A percentile compares a stretch with the other conserved stretches of the same genome.
These are phyloP conservation scores for Tyto alba DNA, from an alignment of 2,113 vertebrate genomes.

Conservation along the genomic window DNA sequence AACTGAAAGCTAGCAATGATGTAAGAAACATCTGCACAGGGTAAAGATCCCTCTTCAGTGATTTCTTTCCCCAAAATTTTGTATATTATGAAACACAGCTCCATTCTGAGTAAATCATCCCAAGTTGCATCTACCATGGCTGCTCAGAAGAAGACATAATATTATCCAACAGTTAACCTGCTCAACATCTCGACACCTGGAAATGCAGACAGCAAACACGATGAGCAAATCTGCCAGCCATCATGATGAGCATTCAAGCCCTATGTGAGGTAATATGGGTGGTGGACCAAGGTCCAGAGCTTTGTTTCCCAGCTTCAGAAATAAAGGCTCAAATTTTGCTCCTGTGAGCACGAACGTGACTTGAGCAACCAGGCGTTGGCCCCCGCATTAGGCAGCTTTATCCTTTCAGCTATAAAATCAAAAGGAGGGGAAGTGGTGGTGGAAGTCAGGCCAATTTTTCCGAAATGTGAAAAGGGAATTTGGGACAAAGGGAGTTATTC, in stretches of 20 bases:
- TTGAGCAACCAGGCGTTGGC: not conserved
- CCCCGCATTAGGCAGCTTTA: not conserved
- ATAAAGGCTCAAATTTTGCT: not conserved
- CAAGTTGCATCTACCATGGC: not conserved
- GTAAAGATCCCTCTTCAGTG: not conserved
- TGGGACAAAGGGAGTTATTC: not conserved
- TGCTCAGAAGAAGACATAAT: not conserved
- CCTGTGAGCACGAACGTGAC: not conserved
- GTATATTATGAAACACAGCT: not conserved
- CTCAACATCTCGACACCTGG: not conserved
- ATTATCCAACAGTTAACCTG: not conserved
- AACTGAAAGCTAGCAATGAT: not conserved
- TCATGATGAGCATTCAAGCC: not conserved
- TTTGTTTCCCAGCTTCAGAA: not conserved
- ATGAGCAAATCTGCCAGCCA: not conserved
- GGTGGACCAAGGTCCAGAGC: not conserved
- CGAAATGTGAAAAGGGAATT: not conserved
- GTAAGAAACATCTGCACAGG: not conserved
- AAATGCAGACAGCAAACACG: not conserved
- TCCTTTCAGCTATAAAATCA: not conserved
- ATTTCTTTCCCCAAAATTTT: not conserved
- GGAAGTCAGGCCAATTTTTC: not conserved
- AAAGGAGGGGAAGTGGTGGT: not conserved
- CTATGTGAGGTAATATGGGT: accelerated
- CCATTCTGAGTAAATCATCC: not conserved